These are phyloP conservation scores for Sebastes fasciatus DNA, from an alignment of 2,113 vertebrate genomes.

Conservation along the genomic window DNA sequence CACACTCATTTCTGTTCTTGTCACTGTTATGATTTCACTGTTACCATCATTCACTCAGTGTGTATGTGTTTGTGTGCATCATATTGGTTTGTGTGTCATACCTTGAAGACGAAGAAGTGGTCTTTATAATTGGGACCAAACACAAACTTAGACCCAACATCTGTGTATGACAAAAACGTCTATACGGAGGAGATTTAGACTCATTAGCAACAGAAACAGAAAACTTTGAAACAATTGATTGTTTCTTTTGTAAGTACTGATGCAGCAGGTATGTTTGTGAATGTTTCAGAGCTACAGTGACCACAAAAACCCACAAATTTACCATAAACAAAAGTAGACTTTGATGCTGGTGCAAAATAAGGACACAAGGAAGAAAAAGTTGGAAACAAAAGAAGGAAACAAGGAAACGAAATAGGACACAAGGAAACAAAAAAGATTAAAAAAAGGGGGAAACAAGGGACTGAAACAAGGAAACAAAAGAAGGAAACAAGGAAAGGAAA, in stretches of 20 bases:
- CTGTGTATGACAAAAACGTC: constrained; percentile 85
- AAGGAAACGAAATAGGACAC: no score
- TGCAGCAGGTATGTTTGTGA: neutral
- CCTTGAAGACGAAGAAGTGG: constrained; percentile 91
- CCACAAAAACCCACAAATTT: neutral
- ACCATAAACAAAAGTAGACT: neutral
- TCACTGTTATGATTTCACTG: neutral
- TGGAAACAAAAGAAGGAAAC: neutral
- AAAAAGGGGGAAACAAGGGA: neutral
- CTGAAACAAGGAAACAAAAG: neutral
- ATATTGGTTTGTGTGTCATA: constrained; percentile 63
- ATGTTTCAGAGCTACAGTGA: neutral
- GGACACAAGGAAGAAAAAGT: neutral
- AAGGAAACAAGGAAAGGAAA: neutral
- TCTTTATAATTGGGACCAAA: constrained; percentile 87
- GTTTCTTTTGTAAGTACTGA: neutral
- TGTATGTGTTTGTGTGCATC: neutral
- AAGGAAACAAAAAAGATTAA: neutral
- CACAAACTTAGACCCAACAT: constrained; percentile 87
- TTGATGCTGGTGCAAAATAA: neutral
- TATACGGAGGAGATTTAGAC: constrained; percentile 46
- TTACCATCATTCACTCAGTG: neutral
- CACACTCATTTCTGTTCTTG: neutral
- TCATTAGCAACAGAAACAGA: constrained; percentile 6
- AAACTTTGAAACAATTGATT: neutral